phyloP scores from a whole-genome alignment of 2,797 vertebrate genomes.

The Denticeps clupeoides region DNA sequence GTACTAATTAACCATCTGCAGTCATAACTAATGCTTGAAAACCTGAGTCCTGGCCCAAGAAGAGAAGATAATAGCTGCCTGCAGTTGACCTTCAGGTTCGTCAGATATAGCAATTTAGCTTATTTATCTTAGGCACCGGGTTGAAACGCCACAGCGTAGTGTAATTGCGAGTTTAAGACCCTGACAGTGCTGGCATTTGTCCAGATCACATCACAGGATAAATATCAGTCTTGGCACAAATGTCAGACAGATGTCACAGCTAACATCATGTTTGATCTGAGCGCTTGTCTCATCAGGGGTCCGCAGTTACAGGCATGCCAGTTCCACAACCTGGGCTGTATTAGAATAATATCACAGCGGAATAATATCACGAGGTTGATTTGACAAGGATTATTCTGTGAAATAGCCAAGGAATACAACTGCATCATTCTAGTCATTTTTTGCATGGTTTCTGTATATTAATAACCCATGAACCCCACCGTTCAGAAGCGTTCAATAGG shows the following conservation, averaged over 20 bases:
- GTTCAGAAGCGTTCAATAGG: no score
- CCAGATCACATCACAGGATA: slow-evolving; percentile 62
- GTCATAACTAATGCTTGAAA: no score
- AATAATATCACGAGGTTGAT: no score
- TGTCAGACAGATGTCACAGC: slow-evolving; percentile 62
- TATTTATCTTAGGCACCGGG: slow-evolving; percentile 61
- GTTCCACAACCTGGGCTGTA: background rate
- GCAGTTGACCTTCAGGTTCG: background rate
- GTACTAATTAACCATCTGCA: no score
- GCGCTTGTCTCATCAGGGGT: background rate
- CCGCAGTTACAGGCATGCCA: no score
- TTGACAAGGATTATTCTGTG: no score
- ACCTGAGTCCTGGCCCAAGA: no score
- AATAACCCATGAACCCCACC: no score
- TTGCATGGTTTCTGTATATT: no score
- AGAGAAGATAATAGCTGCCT: background rate
- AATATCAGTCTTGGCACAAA: slow-evolving; percentile 75
- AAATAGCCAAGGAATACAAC: no score
- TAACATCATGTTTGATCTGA: slow-evolving; percentile 10
- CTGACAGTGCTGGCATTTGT: slow-evolving; percentile 70
- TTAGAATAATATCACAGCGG: background rate
- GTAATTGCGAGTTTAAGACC: slow-evolving; percentile 64
- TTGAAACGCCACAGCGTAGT: slow-evolving; percentile 56
- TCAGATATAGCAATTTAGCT: slow-evolving; percentile 23
- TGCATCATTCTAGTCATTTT: no score